Base-by-base conservation (phyloP, 2,888 invertebrate genomes). In the Nyleta sp. region DNA sequence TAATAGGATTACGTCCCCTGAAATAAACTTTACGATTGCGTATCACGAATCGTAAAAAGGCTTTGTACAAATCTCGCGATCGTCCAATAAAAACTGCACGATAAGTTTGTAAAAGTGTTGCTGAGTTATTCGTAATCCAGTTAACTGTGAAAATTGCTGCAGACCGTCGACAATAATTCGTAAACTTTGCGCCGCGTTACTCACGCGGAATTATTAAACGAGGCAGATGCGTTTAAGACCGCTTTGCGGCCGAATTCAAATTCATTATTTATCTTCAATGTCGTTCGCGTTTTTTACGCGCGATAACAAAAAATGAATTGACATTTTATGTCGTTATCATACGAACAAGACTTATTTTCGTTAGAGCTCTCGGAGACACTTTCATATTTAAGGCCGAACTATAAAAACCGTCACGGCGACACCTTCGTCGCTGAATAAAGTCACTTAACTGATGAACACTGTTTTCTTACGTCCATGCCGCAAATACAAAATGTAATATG, bases 371-470 rank as follows among this genome's bases (percentile, higher is more conserved):
- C 13, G 13, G 22, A 22, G 35, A n/a, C 35, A 6, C n/a, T 68
- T 57, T 68, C 28, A 59, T 70, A 59, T 70, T 70, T 70, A 50
- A 70, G 50, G 48, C 46, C 11, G n/a, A 31, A 59, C 31, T 20
- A 38, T 53, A 62, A 72, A 72, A 62, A 62, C 11, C 38, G 46
- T 46, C 35, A 48, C 33, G 6, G 38, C 18, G 22, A 62, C 71
- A 60, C n/a, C 20, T 44, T 48, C 55, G 18, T 60, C 60, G 70
- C 52, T 52, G 50, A 60, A 71, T 70, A 44, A 60, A 60, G 59
- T 60, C 70, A 60, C 70, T 71, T 60, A 52, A 71, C 70, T 71
- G 70, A 71, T 71, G 60, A 59, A 59, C 40, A 52, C 44, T 33
- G 40, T 68, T 53, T 52, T 44, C 60, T 59, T 71, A 44, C 28